A percentile compares a stretch with the other conserved stretches of the same genome.
Evolutionary conservation across 2,888 invertebrate genomes (phyloP).

Genomic region (Mylabris sibirica): DNA sequence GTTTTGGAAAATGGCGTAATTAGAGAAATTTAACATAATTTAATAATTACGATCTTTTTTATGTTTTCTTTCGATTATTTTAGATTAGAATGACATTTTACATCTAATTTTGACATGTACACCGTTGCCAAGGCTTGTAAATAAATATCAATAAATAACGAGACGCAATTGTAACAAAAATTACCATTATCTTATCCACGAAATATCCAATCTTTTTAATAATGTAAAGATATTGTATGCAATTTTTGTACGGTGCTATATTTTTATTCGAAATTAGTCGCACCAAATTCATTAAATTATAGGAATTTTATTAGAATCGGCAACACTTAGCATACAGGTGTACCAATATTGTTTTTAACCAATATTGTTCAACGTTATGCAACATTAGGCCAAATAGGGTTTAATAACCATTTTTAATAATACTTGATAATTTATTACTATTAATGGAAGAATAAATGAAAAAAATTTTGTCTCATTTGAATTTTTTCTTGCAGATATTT

Average conservation of each 20-base stretch:
- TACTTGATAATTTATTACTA: background rate
- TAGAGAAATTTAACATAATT: slow-evolving; percentile 7
- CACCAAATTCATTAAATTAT: background rate
- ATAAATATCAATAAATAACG: background rate
- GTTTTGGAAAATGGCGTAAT: background rate
- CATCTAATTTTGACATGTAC: slow-evolving; percentile 26
- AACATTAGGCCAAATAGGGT: background rate
- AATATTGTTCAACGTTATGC: background rate
- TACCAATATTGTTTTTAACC: background rate
- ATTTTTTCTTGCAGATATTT: background rate
- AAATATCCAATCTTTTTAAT: too few relatives aligned
- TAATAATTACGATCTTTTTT: background rate
- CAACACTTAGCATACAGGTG: too few relatives aligned
- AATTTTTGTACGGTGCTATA: too few relatives aligned
- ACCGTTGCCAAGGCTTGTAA: background rate
- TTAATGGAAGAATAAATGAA: background rate
- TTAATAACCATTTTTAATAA: background rate
- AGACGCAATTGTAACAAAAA: background rate
- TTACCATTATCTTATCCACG: too few relatives aligned
- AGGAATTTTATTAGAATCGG: background rate
- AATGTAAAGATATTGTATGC: too few relatives aligned
- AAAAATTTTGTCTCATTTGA: background rate
- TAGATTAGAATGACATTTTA: slow-evolving; percentile 14
- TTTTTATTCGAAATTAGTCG: too few relatives aligned
- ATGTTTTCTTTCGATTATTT: background rate